Percentiles rank a stretch among this genome's conserved stretches.
These are phyloP conservation scores for Psephotus haematonotus DNA, from an alignment of 2,113 vertebrate species.

Conservation along the genomic window DNA sequence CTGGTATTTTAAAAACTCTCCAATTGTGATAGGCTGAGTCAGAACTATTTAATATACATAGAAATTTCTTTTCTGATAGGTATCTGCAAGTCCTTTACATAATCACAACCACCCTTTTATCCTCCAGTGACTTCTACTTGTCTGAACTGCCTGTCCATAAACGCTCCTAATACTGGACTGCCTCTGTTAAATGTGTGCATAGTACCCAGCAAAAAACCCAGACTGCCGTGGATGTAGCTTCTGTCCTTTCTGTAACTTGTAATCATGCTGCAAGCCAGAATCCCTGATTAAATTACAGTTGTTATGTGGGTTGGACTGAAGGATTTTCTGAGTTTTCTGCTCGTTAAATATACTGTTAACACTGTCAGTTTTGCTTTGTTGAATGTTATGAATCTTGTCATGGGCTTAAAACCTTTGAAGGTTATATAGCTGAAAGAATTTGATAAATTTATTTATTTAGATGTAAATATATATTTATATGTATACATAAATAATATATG, in stretches of 20 bases:
- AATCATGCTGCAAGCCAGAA: slow-evolving; percentile 1
- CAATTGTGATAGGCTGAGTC: not conserved
- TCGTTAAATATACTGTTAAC: not conserved
- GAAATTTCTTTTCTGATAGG: not conserved
- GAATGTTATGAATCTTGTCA: not conserved
- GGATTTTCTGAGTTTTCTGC: not conserved
- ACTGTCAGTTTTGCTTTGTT: not conserved
- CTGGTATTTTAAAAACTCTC: not conserved
- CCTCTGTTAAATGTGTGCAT: not conserved
- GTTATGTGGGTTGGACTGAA: not conserved
- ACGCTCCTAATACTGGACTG: not conserved
- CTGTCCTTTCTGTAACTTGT: slow-evolving; percentile 22
- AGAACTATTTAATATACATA: not conserved
- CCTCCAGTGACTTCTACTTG: not conserved
- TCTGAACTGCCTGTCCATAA: not conserved
- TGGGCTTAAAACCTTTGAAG: not conserved
- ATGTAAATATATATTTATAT: not conserved
- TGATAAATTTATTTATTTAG: not conserved
- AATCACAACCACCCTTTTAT: not conserved
- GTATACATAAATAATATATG: not conserved
- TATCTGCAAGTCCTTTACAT: not conserved
- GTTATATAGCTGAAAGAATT: not conserved
- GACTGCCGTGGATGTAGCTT: not conserved
- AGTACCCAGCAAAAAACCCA: not conserved
- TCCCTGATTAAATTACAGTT: slow-evolving; percentile 12